Conservation (phyloP, 1,140 invertebrate species). For the Lycorma delicatula region DNA sequence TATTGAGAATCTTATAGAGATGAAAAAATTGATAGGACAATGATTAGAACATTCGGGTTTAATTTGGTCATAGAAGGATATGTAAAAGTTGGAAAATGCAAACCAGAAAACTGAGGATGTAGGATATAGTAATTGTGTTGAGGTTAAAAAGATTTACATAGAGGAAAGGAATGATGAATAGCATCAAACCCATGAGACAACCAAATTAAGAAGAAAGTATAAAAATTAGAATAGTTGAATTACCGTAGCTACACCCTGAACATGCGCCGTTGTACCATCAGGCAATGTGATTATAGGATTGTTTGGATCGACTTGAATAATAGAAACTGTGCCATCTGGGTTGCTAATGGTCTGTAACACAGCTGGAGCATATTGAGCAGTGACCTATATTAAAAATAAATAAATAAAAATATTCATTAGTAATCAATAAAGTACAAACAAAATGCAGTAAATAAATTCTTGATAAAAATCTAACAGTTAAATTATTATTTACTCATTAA, state of each 20-base stretch:
- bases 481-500: too few relatives aligned
- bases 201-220: background rate
- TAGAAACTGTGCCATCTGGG: slow-evolving; percentile 90
- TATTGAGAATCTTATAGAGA: too few relatives aligned
- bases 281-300: slow-evolving; percentile 90
- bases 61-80: too few relatives aligned
- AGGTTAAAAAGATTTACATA: background rate
- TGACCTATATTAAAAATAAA: slow-evolving; percentile 40
- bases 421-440: too few relatives aligned
- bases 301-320: slow-evolving; percentile 92
- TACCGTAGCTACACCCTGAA: slow-evolving; percentile 80
- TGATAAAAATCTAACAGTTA: too few relatives aligned
- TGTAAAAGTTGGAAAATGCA: too few relatives aligned
- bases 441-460: too few relatives aligned
- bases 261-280: slow-evolving; percentile 93
- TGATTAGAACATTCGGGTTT: too few relatives aligned
- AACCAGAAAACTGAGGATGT: too few relatives aligned
- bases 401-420: too few relatives aligned
- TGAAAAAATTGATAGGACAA: too few relatives aligned
- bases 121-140: too few relatives aligned
- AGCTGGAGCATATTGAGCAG: slow-evolving; percentile 74
- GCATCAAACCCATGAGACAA: background rate
- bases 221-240: slow-evolving; percentile 35
- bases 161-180: background rate
- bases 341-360: slow-evolving; percentile 94